Percentiles rank a stretch among this genome's conserved stretches.
These are phyloP conservation scores for Aricia agestis DNA, from an alignment of 1,140 invertebrate genomes.

Conservation along the genomic window DNA sequence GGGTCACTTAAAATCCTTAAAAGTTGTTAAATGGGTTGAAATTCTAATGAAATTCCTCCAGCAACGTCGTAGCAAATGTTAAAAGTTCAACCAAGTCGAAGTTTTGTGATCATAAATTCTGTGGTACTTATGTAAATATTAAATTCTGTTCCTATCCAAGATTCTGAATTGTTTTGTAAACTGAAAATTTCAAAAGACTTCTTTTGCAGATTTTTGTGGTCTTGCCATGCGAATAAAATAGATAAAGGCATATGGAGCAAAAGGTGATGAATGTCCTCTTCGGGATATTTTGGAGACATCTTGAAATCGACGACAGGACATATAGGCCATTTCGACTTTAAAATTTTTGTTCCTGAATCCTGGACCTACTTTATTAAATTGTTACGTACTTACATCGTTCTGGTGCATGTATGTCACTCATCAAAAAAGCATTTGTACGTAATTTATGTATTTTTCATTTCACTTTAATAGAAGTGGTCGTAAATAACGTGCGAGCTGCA, in stretches of 20 bases:
- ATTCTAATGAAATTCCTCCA: neutral
- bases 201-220: too few relatives aligned
- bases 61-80: neutral
- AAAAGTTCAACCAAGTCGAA: neutral
- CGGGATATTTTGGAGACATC: too few relatives aligned
- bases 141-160: neutral
- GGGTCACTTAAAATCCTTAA: neutral
- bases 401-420: neutral
- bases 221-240: too few relatives aligned
- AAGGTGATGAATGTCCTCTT: too few relatives aligned
- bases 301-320: too few relatives aligned
- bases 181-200: too few relatives aligned
- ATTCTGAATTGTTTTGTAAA: neutral
- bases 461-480: neutral
- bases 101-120: neutral
- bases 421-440: neutral
- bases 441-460: neutral
- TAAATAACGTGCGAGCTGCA: constrained; percentile 2
- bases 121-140: neutral
- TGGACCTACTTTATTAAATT: too few relatives aligned
- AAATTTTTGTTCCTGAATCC: too few relatives aligned
- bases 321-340: too few relatives aligned
- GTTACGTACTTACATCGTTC: neutral
- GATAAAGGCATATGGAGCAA: too few relatives aligned
- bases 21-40: too few relatives aligned